These are phyloP conservation scores for Solea solea DNA, from an alignment of 2,113 vertebrate species.

Conservation along the genomic window DNA sequence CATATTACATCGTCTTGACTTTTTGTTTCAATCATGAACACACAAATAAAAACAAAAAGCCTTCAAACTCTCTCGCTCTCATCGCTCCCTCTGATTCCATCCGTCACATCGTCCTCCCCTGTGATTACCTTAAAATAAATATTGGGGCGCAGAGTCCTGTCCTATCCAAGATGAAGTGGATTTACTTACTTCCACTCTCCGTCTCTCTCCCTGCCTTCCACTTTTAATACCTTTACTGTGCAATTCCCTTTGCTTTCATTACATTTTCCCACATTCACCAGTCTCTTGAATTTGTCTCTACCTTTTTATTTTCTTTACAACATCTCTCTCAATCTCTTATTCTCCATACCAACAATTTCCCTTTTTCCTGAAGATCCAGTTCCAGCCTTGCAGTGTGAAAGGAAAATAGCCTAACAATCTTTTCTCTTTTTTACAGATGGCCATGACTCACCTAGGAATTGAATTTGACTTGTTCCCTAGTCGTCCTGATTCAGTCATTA, in stretches of 20 bases:
- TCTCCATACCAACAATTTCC: not conserved
- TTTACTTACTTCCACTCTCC: constrained; percentile 37
- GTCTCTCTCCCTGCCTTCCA: constrained; percentile 12
- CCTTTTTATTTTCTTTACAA: not conserved
- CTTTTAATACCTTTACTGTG: not conserved
- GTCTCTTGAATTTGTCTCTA: constrained; percentile 5
- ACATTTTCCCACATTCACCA: constrained; percentile 1
- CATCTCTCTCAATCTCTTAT: not conserved
- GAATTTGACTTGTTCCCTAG: no score
- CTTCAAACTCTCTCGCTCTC: constrained; percentile 9
- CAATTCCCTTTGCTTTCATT: constrained; percentile 25
- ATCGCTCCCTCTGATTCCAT: constrained; percentile 32
- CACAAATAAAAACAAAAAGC: constrained; percentile 1
- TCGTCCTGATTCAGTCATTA: no score
- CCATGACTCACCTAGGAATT: not conserved
- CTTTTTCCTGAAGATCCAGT: constrained; percentile 23
- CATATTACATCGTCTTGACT: constrained; percentile 24
- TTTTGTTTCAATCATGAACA: constrained; percentile 7
- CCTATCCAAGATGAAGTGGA: constrained; percentile 40
- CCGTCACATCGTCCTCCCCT: constrained; percentile 35
- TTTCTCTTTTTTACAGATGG: constrained; percentile 23
- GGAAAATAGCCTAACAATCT: not conserved
- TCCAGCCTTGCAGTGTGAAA: constrained; percentile 30
- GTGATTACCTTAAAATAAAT: constrained; percentile 54
- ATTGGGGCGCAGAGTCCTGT: constrained; percentile 16